Evolutionary conservation across 2,888 invertebrate species (phyloP), one percentile per base, ranked within the genome.

Genomic region (Muscina levida): DNA sequence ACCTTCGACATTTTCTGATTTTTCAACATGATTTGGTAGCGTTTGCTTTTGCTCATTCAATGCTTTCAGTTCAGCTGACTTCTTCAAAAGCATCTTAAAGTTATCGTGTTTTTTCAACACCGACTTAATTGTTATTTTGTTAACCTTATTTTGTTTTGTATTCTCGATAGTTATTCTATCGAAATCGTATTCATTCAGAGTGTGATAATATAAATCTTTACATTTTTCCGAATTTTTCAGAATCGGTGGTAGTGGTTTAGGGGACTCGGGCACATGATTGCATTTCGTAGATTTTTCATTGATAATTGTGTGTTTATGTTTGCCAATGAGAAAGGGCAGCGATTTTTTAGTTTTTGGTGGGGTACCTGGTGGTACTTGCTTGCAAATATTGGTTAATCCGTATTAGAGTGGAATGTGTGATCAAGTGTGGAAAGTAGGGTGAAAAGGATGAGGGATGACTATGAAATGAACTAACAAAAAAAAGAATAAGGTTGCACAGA

Each of bases 361-460:
- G 71, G 87, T 82, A 82, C 80, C 85, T 53, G 86, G 85, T 70
- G 87, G 87, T 84, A 86, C 87, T 87, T 88, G 88, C 88, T 88
- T 88, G 85, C 85, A 87, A 85, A 86, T 85, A 85, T 85, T 73
- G 22, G 15, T 66, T 67, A 85, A 86, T 24, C 37, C n/a, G 48
- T 2, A 62, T 62, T 53, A 53, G 22, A 53, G 8, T 53, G 3
- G 22, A 22, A 22, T 53, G 11, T 24, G 19, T 53, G 53, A 8
- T 53, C 11, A n/a, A n/a, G n/a, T n/a, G n/a, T n/a, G n/a, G n/a
- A n/a, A n/a, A n/a, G n/a, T n/a, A n/a, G n/a, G n/a, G n/a, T n/a
- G n/a, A n/a, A 31, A 31, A 5, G 31, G 8, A 31, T 5, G 31
- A 8, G 31, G 31, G 31, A 31, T 31, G 31, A 31, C n/a, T n/a